Evolutionary conservation across 2,797 vertebrate genomes (phyloP), one percentile per base, ranked within the genome.

Genomic region (Takifugu rubripes): DNA sequence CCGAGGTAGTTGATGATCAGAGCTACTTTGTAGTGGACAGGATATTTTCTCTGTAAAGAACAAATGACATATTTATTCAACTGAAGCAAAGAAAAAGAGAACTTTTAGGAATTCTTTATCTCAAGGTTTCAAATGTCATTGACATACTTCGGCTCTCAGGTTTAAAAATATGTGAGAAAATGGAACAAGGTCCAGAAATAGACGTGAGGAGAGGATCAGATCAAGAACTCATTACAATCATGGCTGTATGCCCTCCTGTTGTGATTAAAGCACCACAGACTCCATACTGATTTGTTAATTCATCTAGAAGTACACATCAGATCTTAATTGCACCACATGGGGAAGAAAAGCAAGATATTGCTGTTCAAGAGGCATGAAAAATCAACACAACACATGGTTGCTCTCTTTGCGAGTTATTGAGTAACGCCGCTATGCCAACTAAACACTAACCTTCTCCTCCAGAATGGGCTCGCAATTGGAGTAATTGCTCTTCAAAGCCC

Each of bases 1-100:
- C 97, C 97, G 72, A 99, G 89, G 92, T 99, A 98, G 92, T 98
- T 99, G 88, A 99, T 92, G 81, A 96, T 92, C 46, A 98, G 94
- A 3, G 96, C 97, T 15, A 96, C 87, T 78, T 92, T 96, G 87
- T 98, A 98, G 87, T 99, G 96, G 73, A 96, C 84, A 0, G 93
- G 93, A n/a, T 97, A 96, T 74, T 95, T 96, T 77, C 92, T 93
- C 94, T 98, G 92, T 3, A 79, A 75, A 69, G 49, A 68, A 24
- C 74, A 1, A 5, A 25, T 9, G 53, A 54, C 68, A 54, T 53
- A 15, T 45, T 55, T 44, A 54, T 24, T 29, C 12, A 60, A 25
- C 17, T 61, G 42, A 66, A 5, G 53, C 33, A 46, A 46, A 46
- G 11, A 2, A 7, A 11, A 44, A 46, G n/a, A 16, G 5, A 59